phyloP scores from a whole-genome alignment of 2,888 invertebrate genomes.

The Heliothis peltigera region DNA sequence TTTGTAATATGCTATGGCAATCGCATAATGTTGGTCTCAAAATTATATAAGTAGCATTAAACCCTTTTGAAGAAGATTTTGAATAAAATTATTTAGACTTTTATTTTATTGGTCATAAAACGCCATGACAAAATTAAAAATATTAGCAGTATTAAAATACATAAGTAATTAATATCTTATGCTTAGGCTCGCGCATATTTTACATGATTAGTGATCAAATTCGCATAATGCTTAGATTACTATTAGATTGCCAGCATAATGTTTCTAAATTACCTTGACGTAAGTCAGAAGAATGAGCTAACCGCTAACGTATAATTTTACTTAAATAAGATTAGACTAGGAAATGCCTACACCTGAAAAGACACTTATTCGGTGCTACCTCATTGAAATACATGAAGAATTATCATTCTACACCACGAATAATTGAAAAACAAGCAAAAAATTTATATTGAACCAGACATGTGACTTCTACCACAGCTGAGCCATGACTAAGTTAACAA shows the following conservation, averaged over 20 bases:
- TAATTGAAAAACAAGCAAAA: background rate
- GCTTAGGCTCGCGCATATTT: no score
- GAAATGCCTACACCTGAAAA: background rate
- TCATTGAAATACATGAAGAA: background rate
- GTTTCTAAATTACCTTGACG: slow-evolving; percentile 29
- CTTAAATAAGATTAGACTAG: background rate
- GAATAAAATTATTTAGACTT: no score
- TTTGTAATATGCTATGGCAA: no score
- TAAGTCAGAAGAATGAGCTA: slow-evolving; percentile 13
- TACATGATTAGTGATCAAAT: no score
- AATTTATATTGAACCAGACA: background rate
- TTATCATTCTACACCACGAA: background rate
- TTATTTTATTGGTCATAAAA: no score
- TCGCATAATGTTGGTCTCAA: no score
- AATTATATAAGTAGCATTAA: no score
- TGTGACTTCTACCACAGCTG: slow-evolving; percentile 14
- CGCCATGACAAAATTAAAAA: no score
- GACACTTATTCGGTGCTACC: background rate
- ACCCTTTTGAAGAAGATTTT: no score
- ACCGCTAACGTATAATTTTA: slow-evolving; percentile 2
- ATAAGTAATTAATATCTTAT: no score
- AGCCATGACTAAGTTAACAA: slow-evolving; percentile 28
- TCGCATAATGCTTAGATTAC: slow-evolving; percentile 37
- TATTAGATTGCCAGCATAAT: slow-evolving; percentile 14
- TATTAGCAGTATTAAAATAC: no score